Evolutionary conservation across 1,140 invertebrate genomes (phyloP), one percentile per base, ranked within the genome.

Genomic region (Rhyacophila brunnea): DNA sequence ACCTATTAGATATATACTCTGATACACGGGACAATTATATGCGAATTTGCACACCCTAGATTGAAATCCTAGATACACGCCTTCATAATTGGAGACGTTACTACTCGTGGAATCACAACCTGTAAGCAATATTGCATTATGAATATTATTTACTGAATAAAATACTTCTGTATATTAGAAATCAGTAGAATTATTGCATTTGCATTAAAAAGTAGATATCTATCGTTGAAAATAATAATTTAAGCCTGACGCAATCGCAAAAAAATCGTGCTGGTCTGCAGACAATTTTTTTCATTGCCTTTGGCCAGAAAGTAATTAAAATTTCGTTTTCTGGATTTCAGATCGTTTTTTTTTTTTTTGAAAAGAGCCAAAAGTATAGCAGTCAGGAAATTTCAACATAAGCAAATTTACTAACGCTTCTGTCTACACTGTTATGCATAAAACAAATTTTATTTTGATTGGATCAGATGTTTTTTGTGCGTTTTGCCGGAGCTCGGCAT

Each of bases 231-330:
- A 50, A 58, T 43, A 50, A 48, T 32, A 51, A 50, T 58, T 13
- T 13, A 14, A 18, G 23, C 1, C 23, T 17, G 32, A 18, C 32
- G n/a, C 44, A 7, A 20, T 47, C 43, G 28, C 20, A 40, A 56
- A 57, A 60, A 45, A 58, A 57, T 28, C 15, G 15, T 18, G 54
- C 20, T 28, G 11, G 13, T 36, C 55, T 62, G 53, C 54, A 52
- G 52, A 58, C 60, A 51, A 48, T 58, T 63, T 60, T n/a, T 64
- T 64, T 51, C 51, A 47, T 59, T 50, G 62, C 62, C 56, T 58
- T 56, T 36, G 45, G 56, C 49, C 57, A 51, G 52, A 59, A 60
- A 59, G 46, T 59, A 59, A 64, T 59, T 64, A 59, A 64, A 64
- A 64, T 59, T 64, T 64, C 46, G 56, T 59, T 52, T 63, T 58